Evolutionary conservation across 2,888 invertebrate species (phyloP).

Genomic region (Sussaba pulchella): DNA sequence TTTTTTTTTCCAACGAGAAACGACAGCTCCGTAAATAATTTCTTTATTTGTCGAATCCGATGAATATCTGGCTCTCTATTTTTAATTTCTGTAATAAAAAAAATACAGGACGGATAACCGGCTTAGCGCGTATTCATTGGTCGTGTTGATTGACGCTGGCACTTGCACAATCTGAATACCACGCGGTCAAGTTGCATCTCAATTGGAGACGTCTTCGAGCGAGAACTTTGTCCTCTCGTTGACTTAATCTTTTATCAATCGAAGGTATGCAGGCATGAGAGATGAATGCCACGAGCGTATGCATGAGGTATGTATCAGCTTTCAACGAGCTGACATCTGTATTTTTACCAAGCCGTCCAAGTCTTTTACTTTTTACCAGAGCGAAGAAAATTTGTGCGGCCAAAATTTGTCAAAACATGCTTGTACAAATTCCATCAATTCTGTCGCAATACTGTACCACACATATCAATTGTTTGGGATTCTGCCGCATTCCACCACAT

Average conservation of each 20-base stretch:
- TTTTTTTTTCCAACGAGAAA: constrained; percentile 16
- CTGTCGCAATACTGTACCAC: too few species aligned
- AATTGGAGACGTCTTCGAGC: constrained; percentile 55
- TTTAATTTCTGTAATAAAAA: too few species aligned
- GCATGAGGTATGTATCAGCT: neutral
- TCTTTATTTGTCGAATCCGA: constrained; percentile 57
- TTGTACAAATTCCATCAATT: too few species aligned
- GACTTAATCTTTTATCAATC: constrained; percentile 35
- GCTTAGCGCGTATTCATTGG: constrained; percentile 46
- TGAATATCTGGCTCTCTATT: neutral
- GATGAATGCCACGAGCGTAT: neutral
- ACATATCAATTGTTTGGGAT: too few species aligned
- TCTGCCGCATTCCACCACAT: too few species aligned
- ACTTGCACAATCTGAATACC: constrained; percentile 55
- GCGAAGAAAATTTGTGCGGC: neutral
- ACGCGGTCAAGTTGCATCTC: constrained; percentile 59
- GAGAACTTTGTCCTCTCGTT: constrained; percentile 2
- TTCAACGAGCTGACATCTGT: neutral
- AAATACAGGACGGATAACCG: constrained; percentile 9
- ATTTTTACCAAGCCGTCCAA: neutral
- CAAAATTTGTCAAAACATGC: neutral
- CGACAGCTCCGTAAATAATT: constrained; percentile 60
- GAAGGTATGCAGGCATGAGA: neutral
- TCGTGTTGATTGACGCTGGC: constrained; percentile 64
- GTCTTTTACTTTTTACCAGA: neutral